These are phyloP conservation scores for Tribolium madens DNA, from an alignment of 1,140 invertebrate species.

Conservation along the genomic window DNA sequence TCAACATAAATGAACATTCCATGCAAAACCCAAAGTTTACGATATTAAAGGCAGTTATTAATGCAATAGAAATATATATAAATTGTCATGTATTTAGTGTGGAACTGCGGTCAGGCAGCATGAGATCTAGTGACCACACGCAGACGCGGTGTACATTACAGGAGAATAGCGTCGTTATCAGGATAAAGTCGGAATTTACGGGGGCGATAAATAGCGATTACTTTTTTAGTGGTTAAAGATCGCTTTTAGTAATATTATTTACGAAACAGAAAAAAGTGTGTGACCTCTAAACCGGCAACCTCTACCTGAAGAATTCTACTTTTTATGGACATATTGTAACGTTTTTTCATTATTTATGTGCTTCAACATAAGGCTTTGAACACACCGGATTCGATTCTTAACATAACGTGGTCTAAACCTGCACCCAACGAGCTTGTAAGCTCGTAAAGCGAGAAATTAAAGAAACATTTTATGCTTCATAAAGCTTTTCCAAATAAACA, in stretches of 20 bases:
- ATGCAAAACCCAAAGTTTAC: constrained; percentile 50
- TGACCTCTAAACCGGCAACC: constrained; percentile 4
- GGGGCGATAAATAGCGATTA: constrained; percentile 54
- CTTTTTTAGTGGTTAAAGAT: constrained; percentile 19
- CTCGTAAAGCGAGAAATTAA: too few species aligned
- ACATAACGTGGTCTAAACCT: too few species aligned
- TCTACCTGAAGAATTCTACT: not conserved
- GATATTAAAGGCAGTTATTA: constrained; percentile 54
- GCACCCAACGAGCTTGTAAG: too few species aligned
- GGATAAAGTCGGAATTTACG: constrained; percentile 50
- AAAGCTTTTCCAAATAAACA: too few species aligned
- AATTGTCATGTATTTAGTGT: constrained; percentile 55
- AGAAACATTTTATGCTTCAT: too few species aligned
- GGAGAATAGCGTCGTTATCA: constrained; percentile 46
- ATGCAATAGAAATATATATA: constrained; percentile 56
- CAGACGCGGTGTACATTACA: constrained; percentile 45
- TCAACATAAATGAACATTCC: constrained; percentile 54
- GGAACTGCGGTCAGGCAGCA: constrained; percentile 47
- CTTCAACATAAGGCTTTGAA: too few species aligned
- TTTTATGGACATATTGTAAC: too few species aligned
- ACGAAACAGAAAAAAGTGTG: not conserved
- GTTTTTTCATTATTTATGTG: too few species aligned
- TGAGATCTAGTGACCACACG: constrained; percentile 48
- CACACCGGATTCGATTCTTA: too few species aligned
- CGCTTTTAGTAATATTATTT: constrained; percentile 9